Evolutionary conservation across 2,113 vertebrate genomes (phyloP).

Genomic region (Camelus bactrianus): DNA sequence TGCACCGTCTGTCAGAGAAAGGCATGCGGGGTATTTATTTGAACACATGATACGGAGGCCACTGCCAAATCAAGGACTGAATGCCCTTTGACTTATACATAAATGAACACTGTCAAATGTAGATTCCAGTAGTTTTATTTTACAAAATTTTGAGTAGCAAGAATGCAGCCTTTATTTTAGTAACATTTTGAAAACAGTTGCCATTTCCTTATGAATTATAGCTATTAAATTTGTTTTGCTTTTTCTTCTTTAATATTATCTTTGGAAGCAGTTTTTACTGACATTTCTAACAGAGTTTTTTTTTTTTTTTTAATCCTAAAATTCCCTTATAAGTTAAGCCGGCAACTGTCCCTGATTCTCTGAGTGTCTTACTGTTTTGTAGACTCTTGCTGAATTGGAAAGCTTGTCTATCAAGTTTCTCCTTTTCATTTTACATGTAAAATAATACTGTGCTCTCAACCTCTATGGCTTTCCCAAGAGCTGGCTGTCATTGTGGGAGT

Average conservation of each 20-base stretch:
- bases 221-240: not conserved
- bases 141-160: not conserved
- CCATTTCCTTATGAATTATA: not conserved
- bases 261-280: constrained; percentile 46
- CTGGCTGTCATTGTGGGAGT: constrained; percentile 23
- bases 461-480: not conserved
- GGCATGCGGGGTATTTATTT: constrained; percentile 55
- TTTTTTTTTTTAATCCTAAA: not conserved
- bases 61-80: not conserved
- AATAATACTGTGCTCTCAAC: not conserved
- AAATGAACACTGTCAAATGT: not conserved
- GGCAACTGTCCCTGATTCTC: not conserved
- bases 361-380: not conserved
- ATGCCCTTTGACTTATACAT: constrained; percentile 10
- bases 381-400: not conserved
- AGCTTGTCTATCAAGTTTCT: constrained; percentile 51
- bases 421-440: constrained; percentile 43
- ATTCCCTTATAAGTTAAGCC: not conserved
- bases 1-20: constrained; percentile 56
- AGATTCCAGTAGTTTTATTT: not conserved
- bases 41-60: not conserved
- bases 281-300: not conserved
- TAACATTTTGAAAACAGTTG: not conserved
- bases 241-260: not conserved
- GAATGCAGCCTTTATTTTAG: constrained; percentile 47